Conservation (phyloP, 2,888 invertebrate genomes). For the Carpatolechia fugitivella region DNA sequence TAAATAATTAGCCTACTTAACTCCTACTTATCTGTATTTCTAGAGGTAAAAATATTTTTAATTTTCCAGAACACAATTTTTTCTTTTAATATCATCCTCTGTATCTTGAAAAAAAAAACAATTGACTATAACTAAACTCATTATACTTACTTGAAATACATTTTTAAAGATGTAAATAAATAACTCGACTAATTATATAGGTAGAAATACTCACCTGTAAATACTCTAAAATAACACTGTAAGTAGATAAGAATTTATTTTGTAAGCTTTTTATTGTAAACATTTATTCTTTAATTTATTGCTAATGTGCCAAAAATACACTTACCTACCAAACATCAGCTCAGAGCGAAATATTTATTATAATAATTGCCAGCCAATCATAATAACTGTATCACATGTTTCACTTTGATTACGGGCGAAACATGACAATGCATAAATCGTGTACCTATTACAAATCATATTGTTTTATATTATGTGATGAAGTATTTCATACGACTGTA, state of each 20-base stretch:
- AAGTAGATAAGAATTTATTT: background rate
- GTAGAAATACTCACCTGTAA: background rate
- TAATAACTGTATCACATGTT: no score
- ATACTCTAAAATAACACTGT: background rate
- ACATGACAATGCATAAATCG: no score
- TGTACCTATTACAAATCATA: no score
- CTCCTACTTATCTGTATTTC: background rate
- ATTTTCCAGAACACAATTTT: no score
- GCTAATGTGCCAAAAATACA: slow-evolving; percentile 22
- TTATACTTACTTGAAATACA: no score
- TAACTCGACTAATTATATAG: background rate
- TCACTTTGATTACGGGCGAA: no score
- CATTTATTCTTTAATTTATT: slow-evolving; percentile 3
- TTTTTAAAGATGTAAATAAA: background rate
- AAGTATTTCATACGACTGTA: no score
- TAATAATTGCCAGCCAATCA: background rate
- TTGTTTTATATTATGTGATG: no score
- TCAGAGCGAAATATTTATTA: background rate
- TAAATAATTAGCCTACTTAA: background rate
- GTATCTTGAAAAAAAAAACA: no score
- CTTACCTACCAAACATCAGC: background rate
- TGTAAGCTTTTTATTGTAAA: background rate
- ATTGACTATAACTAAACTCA: no score
- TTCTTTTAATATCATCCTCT: no score
- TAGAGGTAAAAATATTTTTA: no score